Base-by-base conservation (phyloP, 2,797 vertebrate species). In the Neopelma chrysocephalum region DNA sequence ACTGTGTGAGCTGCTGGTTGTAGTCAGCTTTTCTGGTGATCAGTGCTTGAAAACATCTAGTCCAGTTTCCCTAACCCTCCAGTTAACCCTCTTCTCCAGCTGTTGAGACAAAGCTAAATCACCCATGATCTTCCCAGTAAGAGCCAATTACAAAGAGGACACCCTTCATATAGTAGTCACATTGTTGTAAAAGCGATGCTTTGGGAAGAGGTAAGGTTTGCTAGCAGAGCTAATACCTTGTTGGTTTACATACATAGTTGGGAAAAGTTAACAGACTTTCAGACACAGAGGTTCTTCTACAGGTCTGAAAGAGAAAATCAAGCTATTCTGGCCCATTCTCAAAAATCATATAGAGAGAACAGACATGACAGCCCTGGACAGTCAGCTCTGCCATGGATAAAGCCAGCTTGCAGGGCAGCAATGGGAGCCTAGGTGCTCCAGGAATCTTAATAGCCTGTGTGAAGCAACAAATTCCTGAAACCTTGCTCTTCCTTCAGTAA, bases 361-460 rank as follows among this genome's bases (percentile, higher is more conserved):
- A 85, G 75, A 34, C 10, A 19, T 1, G 3, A 71, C 56, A 93
- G 36, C 36, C 2, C 2, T 42, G 31, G 45, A n/a, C 60, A 84
- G 87, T 53, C 58, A 91, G 11, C 40, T 92, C 58, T 92, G 61
- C 86, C 42, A 51, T 27, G 64, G 68, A 61, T 87, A 82, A 82
- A 65, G 3, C 47, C 54, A 77, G 36, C n/a, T 89, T 70, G n/a
- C 78, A 76, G 76, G 53, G 48, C 64, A 93, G 56, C 40, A 34
- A 23, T 0, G 0, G 56, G 66, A 93, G 65, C 56, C 60, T 61
- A 79, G 71, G 85, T 91, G 57, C 85, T 96, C 45, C 85, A 94
- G 93, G 85, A 94, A 96, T 94, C 93, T 93, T 95, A 94, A 94
- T 27, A 88, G 79, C 79, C 71, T 78, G 3, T 81, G 82, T 78